phyloP scores from a whole-genome alignment of 2,113 vertebrate species.

The Indicator maculatus region DNA sequence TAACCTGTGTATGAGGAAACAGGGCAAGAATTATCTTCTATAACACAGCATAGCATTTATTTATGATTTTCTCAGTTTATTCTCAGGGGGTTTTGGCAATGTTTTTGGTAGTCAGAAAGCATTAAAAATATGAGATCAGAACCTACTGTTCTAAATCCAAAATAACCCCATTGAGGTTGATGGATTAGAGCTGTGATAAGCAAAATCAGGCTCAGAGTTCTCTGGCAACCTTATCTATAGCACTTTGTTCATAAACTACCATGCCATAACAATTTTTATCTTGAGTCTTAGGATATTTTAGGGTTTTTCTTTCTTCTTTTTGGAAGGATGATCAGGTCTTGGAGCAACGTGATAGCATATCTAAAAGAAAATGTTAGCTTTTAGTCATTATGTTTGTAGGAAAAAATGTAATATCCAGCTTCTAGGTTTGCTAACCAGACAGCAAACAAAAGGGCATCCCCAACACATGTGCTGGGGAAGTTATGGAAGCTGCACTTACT shows the following conservation, averaged over 20 bases:
- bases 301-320: background rate
- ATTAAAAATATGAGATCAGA: background rate
- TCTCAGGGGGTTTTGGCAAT: background rate
- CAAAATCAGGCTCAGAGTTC: background rate
- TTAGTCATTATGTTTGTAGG: background rate
- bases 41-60: background rate
- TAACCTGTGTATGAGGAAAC: background rate
- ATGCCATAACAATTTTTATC: background rate
- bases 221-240: background rate
- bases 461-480: background rate
- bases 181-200: conserved; percentile 13
- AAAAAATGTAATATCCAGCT: background rate
- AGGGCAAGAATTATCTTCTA: background rate
- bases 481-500: background rate
- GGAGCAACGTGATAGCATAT: fast-evolving
- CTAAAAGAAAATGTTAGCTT: background rate
- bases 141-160: conserved; percentile 5
- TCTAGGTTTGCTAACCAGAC: background rate
- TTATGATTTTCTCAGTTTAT: background rate
- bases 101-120: background rate
- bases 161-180: background rate
- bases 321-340: background rate
- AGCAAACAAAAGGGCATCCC: background rate
- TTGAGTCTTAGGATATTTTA: fast-evolving
- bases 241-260: background rate